Base-by-base conservation (phyloP, 2,113 vertebrate genomes). In the Papio anubis region DNA sequence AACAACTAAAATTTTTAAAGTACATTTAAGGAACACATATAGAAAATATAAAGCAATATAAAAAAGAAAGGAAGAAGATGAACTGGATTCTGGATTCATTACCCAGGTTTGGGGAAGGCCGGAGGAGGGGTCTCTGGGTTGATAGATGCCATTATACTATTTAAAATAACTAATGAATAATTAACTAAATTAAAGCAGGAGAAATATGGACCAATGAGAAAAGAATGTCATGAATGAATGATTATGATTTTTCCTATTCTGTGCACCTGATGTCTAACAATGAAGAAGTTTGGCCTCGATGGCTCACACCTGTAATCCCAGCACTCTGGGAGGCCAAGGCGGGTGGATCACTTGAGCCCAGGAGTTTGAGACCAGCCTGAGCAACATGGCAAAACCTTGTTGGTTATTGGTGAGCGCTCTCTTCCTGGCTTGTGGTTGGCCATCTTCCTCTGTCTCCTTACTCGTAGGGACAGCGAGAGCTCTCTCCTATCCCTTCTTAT, bases 331-430 rank as follows among this genome's bases (percentile, higher is more conserved):
- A 30, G 27, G 27, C 61, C 61, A 64, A 6, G 11, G 61, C 5
- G 12, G 61, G 27, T 64, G 27, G 61, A 30, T 64, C 27, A 30
- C 61, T 64, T 64, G 27, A 64, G 61, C 61, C 61, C 27, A 30
- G 61, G 61, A 64, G 27, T 64, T 30, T 30, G 11, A 30, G 61
- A 64, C 61, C 61, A 64, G 12, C 27, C 27, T 64, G 27, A 64
- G 27, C 61, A 64, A 64, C 27, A 64, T 64, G 61, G 27, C 27
- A 64, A 64, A 64, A 64, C 27, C 5, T 5, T 64, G 61, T 40
- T 0, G 0, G 4, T 32, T 52, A 8, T 40, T 4, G n/a, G 25
- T 16, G 27, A 48, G 66, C 17, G 5, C 13, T 59, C 23, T 68
- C 64, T 48, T 23, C 2, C 43, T 84, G 82, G 10, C 30, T 48